Percentiles rank a stretch among this genome's conserved stretches.
Conservation (phyloP, 2,113 vertebrate species). For the Caracal caracal region DNA sequence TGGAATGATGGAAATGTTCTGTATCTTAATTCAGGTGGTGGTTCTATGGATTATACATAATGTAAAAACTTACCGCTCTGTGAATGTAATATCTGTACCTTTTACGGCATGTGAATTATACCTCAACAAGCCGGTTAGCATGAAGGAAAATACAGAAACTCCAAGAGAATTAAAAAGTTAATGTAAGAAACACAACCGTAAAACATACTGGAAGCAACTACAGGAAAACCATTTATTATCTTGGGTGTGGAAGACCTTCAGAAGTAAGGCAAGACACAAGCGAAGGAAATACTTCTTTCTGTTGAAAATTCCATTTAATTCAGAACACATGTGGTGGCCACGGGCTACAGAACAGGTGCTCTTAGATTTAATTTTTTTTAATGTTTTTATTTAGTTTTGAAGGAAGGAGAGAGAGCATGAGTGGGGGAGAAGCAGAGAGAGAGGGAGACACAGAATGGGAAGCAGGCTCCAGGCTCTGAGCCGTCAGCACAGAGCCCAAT, state of each 20-base stretch:
- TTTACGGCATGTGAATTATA: neutral
- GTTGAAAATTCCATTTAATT: neutral
- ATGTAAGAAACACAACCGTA: neutral
- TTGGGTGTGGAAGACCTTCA: neutral
- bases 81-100: neutral
- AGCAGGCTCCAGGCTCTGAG: too few relatives aligned
- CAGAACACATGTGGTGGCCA: neutral
- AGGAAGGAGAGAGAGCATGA: too few relatives aligned
- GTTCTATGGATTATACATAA: neutral
- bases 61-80: neutral
- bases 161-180: neutral
- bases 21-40: neutral
- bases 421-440: too few relatives aligned
- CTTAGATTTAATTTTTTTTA: too few relatives aligned
- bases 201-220: neutral
- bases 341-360: neutral
- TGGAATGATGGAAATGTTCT: neutral
- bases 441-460: too few relatives aligned
- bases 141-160: neutral
- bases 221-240: neutral
- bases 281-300: neutral
- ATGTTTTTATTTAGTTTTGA: too few relatives aligned
- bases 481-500: too few relatives aligned
- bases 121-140: neutral
- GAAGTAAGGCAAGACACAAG: neutral